Conservation (phyloP, 1,140 invertebrate species). For the Papilio dardanus region DNA sequence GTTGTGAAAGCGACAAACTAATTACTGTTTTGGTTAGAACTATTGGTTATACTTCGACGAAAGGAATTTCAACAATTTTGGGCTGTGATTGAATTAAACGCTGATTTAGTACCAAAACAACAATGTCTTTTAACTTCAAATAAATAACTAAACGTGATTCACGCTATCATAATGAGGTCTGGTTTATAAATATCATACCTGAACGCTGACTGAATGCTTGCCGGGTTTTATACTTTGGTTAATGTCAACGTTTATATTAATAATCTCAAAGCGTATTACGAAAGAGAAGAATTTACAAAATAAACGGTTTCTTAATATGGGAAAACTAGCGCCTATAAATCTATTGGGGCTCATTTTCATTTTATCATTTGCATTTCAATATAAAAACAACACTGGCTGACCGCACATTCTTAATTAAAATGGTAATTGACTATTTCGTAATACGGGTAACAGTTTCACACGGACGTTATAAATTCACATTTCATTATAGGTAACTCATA, state of each 20-base stretch:
- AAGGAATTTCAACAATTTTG: not conserved
- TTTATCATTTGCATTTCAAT: no score
- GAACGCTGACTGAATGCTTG: not conserved
- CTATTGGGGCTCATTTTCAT: no score
- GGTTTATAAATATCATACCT: constrained; percentile 16
- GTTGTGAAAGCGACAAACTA: not conserved
- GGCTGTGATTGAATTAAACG: not conserved
- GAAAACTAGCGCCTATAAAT: no score
- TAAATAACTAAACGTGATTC: constrained; percentile 17
- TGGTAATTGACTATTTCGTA: no score
- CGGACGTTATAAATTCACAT: no score
- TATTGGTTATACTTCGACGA: not conserved
- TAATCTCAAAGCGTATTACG: not conserved
- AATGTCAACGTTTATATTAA: not conserved
- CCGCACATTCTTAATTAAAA: no score
- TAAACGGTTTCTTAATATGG: no score
- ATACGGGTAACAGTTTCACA: no score
- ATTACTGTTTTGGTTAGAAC: not conserved
- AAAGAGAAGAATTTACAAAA: not conserved
- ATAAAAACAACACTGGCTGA: no score
- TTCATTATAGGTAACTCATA: no score
- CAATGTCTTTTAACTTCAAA: constrained; percentile 6
- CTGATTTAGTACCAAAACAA: not conserved
- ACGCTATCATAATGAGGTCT: not conserved
- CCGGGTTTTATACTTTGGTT: not conserved